Evolutionary conservation across 2,888 invertebrate genomes (phyloP).

Genomic region (Noctua comes): DNA sequence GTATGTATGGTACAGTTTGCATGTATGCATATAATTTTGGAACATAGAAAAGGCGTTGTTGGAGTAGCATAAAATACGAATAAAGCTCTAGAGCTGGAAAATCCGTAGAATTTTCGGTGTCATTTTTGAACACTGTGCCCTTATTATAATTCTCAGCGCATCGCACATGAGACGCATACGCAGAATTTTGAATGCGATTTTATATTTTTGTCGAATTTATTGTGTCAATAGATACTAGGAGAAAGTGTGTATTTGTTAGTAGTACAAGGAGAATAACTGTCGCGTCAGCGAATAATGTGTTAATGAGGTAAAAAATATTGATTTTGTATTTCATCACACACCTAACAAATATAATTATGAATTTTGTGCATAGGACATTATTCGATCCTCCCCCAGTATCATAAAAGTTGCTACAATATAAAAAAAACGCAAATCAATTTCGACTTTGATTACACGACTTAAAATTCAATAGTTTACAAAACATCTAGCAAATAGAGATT

Average conservation of each 20-base stretch:
- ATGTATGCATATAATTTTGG: constrained; percentile 9
- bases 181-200: not conserved
- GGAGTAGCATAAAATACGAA: not conserved
- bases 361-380: not conserved
- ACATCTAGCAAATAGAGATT: not conserved
- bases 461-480: not conserved
- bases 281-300: constrained; percentile 6
- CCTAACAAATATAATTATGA: not conserved
- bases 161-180: not conserved
- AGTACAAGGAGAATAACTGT: not conserved
- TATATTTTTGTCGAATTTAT: not conserved
- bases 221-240: not conserved
- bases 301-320: not conserved
- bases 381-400: not conserved
- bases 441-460: not conserved
- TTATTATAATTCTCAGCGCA: constrained; percentile 4
- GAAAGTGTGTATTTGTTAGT: not conserved
- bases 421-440: not conserved
- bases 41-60: constrained; percentile 36
- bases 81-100: not conserved
- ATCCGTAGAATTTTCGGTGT: not conserved
- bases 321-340: not conserved
- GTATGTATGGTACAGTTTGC: not conserved
- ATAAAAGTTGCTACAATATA: not conserved
- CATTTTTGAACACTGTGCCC: not conserved